Percentiles rank a stretch among this genome's conserved stretches.
Evolutionary conservation across 2,113 vertebrate species (phyloP).

Genomic region (Nyctibius bracteatus): DNA sequence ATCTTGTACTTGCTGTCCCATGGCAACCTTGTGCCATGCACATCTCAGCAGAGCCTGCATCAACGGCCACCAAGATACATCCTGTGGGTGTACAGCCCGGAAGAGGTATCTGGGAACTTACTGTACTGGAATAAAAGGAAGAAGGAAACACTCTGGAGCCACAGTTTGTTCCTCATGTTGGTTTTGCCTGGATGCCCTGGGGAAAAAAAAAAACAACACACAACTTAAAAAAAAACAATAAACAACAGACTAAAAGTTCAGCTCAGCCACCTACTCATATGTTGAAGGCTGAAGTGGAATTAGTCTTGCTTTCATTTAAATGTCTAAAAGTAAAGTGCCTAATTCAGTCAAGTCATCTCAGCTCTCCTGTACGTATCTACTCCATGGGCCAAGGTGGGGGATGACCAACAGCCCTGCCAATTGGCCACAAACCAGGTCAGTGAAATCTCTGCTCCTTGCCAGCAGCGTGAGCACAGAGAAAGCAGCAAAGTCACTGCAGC

Average conservation of each 20-base stretch:
- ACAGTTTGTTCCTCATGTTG: constrained; percentile 48
- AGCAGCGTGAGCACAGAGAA: background rate
- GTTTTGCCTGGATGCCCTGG: background rate
- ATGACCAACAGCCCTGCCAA: background rate
- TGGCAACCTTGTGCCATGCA: background rate
- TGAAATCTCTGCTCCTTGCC: background rate
- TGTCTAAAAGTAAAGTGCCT: background rate
- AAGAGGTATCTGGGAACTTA: constrained; percentile 42
- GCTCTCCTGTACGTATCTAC: background rate
- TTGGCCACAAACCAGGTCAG: background rate
- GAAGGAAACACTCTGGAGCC: background rate
- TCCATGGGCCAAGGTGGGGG: background rate
- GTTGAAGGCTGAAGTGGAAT: background rate
- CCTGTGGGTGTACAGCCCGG: background rate
- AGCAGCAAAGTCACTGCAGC: background rate
- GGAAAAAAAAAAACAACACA: background rate
- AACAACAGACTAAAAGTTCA: background rate
- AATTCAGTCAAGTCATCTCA: background rate
- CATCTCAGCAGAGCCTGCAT: background rate
- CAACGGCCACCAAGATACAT: background rate
- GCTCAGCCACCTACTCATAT: background rate
- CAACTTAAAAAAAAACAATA: background rate
- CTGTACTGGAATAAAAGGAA: constrained; percentile 59
- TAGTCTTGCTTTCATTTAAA: background rate
- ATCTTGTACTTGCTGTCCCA: background rate